phyloP scores from a whole-genome alignment of 92 coral and sea anemone genomes.

The Blastomussa wellsi region DNA sequence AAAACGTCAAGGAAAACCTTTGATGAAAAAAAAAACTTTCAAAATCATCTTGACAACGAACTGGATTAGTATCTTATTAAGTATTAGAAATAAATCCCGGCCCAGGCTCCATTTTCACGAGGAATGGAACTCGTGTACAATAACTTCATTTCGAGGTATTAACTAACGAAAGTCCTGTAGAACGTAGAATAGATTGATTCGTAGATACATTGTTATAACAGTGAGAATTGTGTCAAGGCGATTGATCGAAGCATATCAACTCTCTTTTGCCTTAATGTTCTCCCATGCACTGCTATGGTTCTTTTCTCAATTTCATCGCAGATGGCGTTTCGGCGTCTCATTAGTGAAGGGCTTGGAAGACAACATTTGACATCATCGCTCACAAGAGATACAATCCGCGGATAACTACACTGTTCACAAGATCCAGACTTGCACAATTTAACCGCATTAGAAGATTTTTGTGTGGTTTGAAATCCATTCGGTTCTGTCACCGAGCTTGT shows the following conservation, averaged over 20 bases:
- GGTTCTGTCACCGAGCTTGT: neutral
- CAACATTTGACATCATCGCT: slow-evolving; percentile 21
- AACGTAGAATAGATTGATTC: too few relatives aligned
- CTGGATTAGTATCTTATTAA: neutral
- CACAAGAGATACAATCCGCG: neutral
- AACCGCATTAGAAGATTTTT: neutral
- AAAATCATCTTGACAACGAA: neutral
- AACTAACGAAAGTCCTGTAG: too few relatives aligned
- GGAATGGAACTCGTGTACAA: neutral
- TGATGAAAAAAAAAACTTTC: neutral
- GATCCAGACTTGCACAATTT: neutral
- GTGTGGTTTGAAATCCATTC: neutral
- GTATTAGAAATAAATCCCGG: neutral
- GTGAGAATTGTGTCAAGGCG: slow-evolving; percentile 55
- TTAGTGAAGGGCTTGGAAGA: slow-evolving; percentile 39
- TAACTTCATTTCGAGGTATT: too few relatives aligned
- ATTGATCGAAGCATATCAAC: slow-evolving; percentile 70
- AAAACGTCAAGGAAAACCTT: neutral
- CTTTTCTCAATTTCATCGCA: slow-evolving; percentile 69
- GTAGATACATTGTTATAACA: slow-evolving; percentile 26
- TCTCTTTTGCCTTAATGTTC: slow-evolving; percentile 60
- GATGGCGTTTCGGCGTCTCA: slow-evolving; percentile 68
- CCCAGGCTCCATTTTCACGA: neutral
- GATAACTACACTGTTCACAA: slow-evolving; percentile 7
- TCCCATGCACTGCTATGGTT: slow-evolving; percentile 42